Evolutionary conservation across 2,797 vertebrate species (phyloP).

Genomic region (Enteromius paludinosus): DNA sequence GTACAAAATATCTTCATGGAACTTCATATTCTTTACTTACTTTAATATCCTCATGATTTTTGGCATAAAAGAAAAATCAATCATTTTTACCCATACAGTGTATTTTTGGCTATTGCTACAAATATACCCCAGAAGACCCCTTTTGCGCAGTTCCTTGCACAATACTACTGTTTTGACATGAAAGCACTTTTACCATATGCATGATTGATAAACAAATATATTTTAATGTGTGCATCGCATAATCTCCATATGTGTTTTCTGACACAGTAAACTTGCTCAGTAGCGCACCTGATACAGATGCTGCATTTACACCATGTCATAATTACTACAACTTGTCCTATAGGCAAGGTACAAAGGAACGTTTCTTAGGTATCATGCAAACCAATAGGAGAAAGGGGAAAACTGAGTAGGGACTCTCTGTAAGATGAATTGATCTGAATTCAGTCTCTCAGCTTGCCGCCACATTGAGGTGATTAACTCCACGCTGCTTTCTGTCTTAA

Average conservation of each 20-base stretch:
- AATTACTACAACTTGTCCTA: neutral
- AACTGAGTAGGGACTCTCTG: conserved; percentile 8
- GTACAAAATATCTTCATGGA: neutral
- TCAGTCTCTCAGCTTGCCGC: conserved; percentile 56
- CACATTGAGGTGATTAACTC: conserved; percentile 72
- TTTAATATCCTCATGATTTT: neutral
- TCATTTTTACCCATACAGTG: too few species aligned
- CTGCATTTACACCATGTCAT: too few species aligned
- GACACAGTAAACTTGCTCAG: neutral
- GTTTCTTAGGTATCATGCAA: neutral
- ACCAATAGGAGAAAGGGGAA: neutral
- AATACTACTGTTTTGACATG: too few species aligned
- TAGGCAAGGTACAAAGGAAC: neutral
- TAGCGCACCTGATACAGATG: neutral
- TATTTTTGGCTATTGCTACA: too few species aligned
- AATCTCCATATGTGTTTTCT: neutral
- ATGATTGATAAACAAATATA: too few species aligned
- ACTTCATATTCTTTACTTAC: neutral
- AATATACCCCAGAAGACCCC: too few species aligned
- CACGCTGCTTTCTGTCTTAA: conserved; percentile 70
- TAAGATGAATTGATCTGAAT: conserved; percentile 67
- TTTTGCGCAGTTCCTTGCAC: too few species aligned
- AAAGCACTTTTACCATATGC: too few species aligned
- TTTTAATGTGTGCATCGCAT: neutral
- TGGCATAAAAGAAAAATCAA: neutral